Evolutionary conservation across 2,888 invertebrate genomes (phyloP).

Genomic region (Agonopterix subpropinquella): DNA sequence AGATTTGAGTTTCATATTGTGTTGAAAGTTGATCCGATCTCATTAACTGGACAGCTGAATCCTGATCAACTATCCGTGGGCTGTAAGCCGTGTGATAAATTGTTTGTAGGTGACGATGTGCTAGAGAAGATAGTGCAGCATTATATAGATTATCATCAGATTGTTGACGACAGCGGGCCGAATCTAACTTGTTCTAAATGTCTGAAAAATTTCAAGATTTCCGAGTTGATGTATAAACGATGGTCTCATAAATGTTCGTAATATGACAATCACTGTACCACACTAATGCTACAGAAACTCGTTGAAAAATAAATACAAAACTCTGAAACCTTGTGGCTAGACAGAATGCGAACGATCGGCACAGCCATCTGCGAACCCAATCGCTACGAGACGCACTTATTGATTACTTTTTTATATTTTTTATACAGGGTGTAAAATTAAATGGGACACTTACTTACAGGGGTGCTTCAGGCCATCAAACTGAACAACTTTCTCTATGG

Average conservation of each 20-base stretch:
- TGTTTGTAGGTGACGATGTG: conserved; percentile 16
- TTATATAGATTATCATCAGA: conserved; percentile 27
- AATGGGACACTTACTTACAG: no score
- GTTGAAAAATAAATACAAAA: no score
- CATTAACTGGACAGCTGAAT: background rate
- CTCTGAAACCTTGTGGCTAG: no score
- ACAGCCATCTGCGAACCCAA: no score
- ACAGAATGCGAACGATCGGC: no score
- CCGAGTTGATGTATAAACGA: conserved; percentile 18
- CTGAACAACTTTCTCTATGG: no score
- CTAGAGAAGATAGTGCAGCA: conserved; percentile 23
- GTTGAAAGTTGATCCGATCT: conserved; percentile 6
- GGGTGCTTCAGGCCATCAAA: no score
- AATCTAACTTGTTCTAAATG: conserved; percentile 42
- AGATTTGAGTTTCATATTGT: conserved; percentile 17
- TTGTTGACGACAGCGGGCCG: conserved; percentile 17
- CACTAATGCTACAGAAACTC: no score
- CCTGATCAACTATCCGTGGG: conserved; percentile 18
- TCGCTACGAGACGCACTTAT: no score
- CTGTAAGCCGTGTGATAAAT: conserved; percentile 30
- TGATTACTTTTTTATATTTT: no score
- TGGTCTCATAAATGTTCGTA: conserved; percentile 35
- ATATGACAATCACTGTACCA: background rate
- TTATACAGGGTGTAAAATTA: no score
- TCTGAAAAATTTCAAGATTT: conserved; percentile 18